A percentile compares a stretch with the other conserved stretches of the same genome.
Evolutionary conservation across 2,888 invertebrate species (phyloP).

Genomic region (Orthosia gracilis): DNA sequence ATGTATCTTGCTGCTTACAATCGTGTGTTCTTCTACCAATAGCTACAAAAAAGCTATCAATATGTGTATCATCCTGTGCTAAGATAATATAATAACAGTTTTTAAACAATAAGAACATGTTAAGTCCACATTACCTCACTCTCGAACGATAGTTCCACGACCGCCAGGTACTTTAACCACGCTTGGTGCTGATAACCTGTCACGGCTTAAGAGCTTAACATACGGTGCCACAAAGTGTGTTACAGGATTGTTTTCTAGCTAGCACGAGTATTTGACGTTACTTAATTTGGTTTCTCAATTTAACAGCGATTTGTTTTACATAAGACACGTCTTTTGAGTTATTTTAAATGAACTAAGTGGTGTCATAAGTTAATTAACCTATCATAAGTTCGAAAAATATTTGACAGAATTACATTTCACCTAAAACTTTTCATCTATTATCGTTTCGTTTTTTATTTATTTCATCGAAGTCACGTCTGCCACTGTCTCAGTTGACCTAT

Average conservation of each 20-base stretch:
- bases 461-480: too few relatives aligned
- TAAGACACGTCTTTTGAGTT: not conserved
- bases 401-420: too few relatives aligned
- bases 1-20: too few relatives aligned
- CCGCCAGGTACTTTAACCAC: constrained; percentile 11
- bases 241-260: constrained; percentile 49
- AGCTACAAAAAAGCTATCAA: not conserved
- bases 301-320: constrained; percentile 20
- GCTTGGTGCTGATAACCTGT: constrained; percentile 33
- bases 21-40: too few relatives aligned
- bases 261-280: not conserved
- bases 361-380: too few relatives aligned
- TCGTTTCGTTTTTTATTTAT: too few relatives aligned
- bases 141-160: not conserved
- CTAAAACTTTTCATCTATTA: too few relatives aligned
- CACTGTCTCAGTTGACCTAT: too few relatives aligned
- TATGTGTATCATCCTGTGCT: not conserved
- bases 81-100: too few relatives aligned
- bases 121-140: not conserved
- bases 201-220: constrained; percentile 46
- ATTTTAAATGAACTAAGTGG: not conserved
- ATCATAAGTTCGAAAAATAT: too few relatives aligned
- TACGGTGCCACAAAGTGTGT: constrained; percentile 14
- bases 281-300: constrained; percentile 28
- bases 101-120: not conserved